Base-by-base conservation (phyloP, 2,113 vertebrate species). In the Copsychus sechellarum region DNA sequence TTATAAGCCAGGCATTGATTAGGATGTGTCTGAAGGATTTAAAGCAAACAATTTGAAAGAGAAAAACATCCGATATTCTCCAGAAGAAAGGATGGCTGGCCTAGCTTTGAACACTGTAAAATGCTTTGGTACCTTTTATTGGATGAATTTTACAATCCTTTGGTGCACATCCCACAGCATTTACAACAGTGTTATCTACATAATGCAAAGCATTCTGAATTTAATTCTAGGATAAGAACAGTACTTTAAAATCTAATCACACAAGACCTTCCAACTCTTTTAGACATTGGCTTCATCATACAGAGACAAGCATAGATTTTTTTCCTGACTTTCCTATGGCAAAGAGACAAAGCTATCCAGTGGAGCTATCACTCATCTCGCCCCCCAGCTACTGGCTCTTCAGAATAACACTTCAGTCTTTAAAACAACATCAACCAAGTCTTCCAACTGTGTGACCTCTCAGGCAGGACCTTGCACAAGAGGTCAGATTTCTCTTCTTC, bases 371-470 rank as follows among this genome's bases (percentile, higher is more conserved):
- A 0, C 13, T 65, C n/a, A 38, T 31, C 53, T 82, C 38, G 38
- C 19, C 70, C 11, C 29, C 70, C 77, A 81, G 47, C 43, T 87
- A 26, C 12, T 3, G 4, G 29, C 29, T 62, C 33, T 81, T n/a
- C 78, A 84, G n/a, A 83, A 17, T 3, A 66, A 33, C 24, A 69
- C n/a, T 42, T 65, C 22, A 1, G 29, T 20, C 70, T 60, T 64
- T 53, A 50, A 58, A 88, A 66, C 14, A 79, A 62, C 43, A 42
- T 0, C 2, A 31, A 61, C 3, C 23, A 74, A 40, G 24, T n/a
- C 28, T 36, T 70, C 45, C 54, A n/a, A 40, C 64, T 0, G 0
- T 10, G 29, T 8, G 3, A 67, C 48, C 38, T 50, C 15, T 12
- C 4, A 62, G 62, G 29, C 11, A 79, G 26, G 12, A 34, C 12